Percentiles rank a stretch among this genome's conserved stretches.
phyloP scores from a whole-genome alignment of 2,888 invertebrate species.

The Parnassius mnemosyne region DNA sequence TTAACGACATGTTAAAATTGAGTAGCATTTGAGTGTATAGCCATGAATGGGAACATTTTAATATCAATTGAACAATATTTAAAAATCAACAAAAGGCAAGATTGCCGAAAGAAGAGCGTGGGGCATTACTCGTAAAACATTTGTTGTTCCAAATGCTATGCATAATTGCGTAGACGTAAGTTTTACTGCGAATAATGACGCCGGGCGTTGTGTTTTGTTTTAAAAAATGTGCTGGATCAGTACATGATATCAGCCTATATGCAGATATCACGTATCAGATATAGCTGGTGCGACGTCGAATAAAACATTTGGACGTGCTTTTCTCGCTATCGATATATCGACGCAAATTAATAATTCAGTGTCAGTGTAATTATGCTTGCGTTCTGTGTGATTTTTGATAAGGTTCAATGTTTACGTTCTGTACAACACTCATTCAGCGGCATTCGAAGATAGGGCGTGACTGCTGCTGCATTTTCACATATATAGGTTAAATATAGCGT shows the following conservation, averaged over 20 bases:
- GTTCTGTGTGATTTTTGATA: not conserved
- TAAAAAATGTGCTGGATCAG: slow-evolving; percentile 6
- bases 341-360: not conserved
- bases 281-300: slow-evolving; percentile 1
- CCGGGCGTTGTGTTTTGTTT: slow-evolving; percentile 15
- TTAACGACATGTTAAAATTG: too few species aligned
- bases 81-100: too few species aligned
- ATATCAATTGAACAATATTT: too few species aligned
- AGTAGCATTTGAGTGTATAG: too few species aligned
- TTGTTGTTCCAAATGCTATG: too few species aligned
- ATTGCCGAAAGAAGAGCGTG: too few species aligned
- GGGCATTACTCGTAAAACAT: too few species aligned
- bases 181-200: slow-evolving; percentile 6
- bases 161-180: not conserved
- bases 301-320: slow-evolving; percentile 4
- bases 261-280: slow-evolving; percentile 8
- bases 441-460: too few species aligned
- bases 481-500: too few species aligned
- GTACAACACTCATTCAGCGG: not conserved
- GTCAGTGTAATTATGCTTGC: not conserved
- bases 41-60: too few species aligned
- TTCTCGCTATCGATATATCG: not conserved
- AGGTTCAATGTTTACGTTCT: not conserved
- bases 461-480: too few species aligned
- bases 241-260: slow-evolving; percentile 2